phyloP scores from a whole-genome alignment of 2,888 invertebrate species.

The Limnephilus auricula region DNA sequence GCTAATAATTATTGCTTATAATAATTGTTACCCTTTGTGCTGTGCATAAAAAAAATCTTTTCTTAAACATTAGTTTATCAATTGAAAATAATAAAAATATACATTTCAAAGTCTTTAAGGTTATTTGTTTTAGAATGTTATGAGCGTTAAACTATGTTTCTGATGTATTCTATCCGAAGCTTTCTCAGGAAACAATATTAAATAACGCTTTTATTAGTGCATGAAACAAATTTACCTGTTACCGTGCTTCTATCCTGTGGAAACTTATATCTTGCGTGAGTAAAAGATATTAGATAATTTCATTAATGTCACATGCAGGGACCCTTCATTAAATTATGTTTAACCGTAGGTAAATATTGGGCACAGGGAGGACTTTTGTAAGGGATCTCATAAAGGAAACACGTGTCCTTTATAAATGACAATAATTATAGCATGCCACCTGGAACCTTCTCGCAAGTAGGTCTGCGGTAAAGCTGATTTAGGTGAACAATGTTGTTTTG shows the following conservation, averaged over 20 bases:
- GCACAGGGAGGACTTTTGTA: neutral
- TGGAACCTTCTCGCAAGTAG: neutral
- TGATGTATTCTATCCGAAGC: no score
- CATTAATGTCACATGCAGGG: constrained; percentile 42
- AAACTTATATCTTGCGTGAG: constrained; percentile 4
- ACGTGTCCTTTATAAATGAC: neutral
- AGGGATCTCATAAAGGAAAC: neutral
- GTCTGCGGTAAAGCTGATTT: neutral
- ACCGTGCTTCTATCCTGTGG: neutral
- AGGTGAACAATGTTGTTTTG: neutral
- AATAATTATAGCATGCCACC: neutral
- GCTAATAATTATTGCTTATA: no score
- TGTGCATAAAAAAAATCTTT: no score
- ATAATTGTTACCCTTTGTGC: no score
- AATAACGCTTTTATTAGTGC: no score
- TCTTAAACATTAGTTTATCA: no score
- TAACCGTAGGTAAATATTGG: constrained; percentile 4
- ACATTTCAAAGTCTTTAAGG: no score
- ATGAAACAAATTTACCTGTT: no score
- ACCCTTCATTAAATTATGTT: constrained; percentile 36
- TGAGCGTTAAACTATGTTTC: no score
- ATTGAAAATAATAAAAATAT: no score
- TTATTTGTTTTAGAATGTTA: no score
- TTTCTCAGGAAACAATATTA: no score
- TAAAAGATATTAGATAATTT: constrained; percentile 8